These are phyloP conservation scores for Drosophila lacertosa DNA, from an alignment of 1,140 invertebrate genomes.

Conservation along the genomic window DNA sequence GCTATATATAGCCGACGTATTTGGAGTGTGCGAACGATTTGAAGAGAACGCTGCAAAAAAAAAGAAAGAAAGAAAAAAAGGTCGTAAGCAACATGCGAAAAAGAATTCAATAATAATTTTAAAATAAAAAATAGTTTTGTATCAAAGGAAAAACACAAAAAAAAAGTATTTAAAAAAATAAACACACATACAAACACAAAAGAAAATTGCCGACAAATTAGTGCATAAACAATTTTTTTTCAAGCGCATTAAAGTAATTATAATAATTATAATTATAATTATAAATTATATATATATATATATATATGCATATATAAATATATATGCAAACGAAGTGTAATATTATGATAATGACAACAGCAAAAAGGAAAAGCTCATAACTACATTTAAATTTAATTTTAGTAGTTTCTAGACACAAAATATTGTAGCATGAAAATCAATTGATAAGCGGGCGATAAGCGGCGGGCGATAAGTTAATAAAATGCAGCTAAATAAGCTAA, in stretches of 20 bases:
- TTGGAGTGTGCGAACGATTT: conserved; percentile 44
- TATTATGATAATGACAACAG: conserved; percentile 52
- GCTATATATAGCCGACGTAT: conserved; percentile 37
- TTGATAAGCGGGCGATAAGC: conserved; percentile 67
- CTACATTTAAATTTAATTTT: conserved; percentile 83
- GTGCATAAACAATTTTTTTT: conserved; percentile 75
- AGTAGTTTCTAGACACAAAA: conserved; percentile 82
- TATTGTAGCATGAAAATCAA: conserved; percentile 82
- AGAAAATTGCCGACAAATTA: conserved; percentile 73
- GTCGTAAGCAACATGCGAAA: conserved; percentile 43
- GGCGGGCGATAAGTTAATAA: conserved; percentile 74
- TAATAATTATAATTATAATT: conserved; percentile 34
- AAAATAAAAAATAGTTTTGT: conserved; percentile 72
- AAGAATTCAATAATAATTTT: conserved; percentile 76
- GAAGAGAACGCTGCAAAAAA: conserved; percentile 11
- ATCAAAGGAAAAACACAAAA: conserved; percentile 38
- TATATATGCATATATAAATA: too few species aligned
- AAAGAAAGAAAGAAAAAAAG: too few species aligned
- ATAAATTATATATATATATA: conserved; percentile 15
- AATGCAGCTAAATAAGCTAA: conserved; percentile 67
- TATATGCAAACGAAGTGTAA: too few species aligned
- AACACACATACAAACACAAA: conserved; percentile 8
- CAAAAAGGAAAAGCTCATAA: conserved; percentile 61
- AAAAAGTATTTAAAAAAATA: conserved; percentile 26
- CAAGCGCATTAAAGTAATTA: conserved; percentile 73